These are phyloP conservation scores for Notodonta ziczac DNA, from an alignment of 2,888 invertebrate species.

Conservation along the genomic window DNA sequence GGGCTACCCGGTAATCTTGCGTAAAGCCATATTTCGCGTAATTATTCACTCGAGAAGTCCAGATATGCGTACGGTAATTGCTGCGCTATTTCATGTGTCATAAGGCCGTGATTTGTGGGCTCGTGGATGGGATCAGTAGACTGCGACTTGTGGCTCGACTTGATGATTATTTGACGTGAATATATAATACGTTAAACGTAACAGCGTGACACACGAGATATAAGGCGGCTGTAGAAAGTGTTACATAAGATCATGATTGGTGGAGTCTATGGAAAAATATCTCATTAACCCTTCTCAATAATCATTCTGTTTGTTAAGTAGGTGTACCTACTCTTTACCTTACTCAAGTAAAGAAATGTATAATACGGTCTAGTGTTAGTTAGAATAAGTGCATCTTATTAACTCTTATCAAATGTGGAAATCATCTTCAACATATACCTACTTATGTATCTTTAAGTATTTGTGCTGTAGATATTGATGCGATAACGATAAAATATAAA, in stretches of 20 bases:
- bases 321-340: no score
- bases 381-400: background rate
- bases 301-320: no score
- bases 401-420: constrained; percentile 9
- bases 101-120: constrained; percentile 32
- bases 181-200: constrained; percentile 15
- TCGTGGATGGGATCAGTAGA: constrained; percentile 28
- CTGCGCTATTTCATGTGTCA: constrained; percentile 16
- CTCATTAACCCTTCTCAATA: no score
- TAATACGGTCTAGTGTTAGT: background rate
- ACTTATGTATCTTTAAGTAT: background rate
- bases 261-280: no score
- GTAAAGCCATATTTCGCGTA: constrained; percentile 48
- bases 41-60: constrained; percentile 36
- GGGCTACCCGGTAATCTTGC: constrained; percentile 49
- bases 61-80: constrained; percentile 26
- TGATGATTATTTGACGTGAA: constrained; percentile 31
- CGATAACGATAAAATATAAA: constrained; percentile 30
- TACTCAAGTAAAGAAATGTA: no score
- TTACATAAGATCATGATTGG: background rate
- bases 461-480: constrained; percentile 10
- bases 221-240: constrained; percentile 23
- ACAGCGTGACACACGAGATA: constrained; percentile 22
- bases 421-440: constrained; percentile 9
- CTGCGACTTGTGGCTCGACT: constrained; percentile 29